A percentile compares a stretch with the other conserved stretches of the same genome.
These are phyloP conservation scores for Drosophila yakuba DNA, from an alignment of 1,140 invertebrate species.

Conservation along the genomic window DNA sequence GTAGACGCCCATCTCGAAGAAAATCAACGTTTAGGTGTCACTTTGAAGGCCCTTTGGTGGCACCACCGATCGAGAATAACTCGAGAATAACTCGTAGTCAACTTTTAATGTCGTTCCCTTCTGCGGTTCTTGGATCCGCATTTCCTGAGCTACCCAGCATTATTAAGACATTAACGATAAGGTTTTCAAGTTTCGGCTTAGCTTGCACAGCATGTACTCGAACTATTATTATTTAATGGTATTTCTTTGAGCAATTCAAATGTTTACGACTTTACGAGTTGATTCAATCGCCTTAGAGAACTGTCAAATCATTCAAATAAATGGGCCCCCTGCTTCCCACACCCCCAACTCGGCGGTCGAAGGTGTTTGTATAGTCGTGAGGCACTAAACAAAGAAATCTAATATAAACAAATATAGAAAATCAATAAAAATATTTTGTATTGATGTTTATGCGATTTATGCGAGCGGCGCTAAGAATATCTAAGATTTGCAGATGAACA, in stretches of 20 bases:
- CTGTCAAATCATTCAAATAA: slow-evolving; percentile 82
- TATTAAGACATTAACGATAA: slow-evolving; percentile 38
- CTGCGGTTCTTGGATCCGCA: slow-evolving; percentile 11
- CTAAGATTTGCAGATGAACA: slow-evolving; percentile 11
- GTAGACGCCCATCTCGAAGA: slow-evolving; percentile 48
- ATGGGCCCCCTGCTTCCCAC: slow-evolving; percentile 60
- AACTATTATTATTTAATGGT: slow-evolving; percentile 69
- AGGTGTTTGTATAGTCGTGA: slow-evolving; percentile 28
- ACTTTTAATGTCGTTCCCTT: not conserved
- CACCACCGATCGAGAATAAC: not conserved
- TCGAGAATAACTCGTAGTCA: not conserved
- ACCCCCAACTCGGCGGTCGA: slow-evolving; percentile 5
- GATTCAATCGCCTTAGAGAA: slow-evolving; percentile 75
- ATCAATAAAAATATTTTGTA: slow-evolving; percentile 28
- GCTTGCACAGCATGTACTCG: slow-evolving; percentile 58
- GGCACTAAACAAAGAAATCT: slow-evolving; percentile 9
- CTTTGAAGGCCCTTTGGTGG: slow-evolving; percentile 63
- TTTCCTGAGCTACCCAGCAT: slow-evolving; percentile 25
- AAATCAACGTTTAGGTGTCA: slow-evolving; percentile 45
- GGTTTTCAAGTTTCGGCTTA: slow-evolving; percentile 11
- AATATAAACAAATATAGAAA: slow-evolving; percentile 26
- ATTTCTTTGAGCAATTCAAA: slow-evolving; percentile 65
- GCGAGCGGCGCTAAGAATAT: slow-evolving; percentile 15
- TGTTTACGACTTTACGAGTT: slow-evolving; percentile 62
- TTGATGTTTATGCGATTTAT: slow-evolving; percentile 30